Percentiles rank a stretch among this genome's conserved stretches.
Evolutionary conservation across 2,888 invertebrate species (phyloP).

Genomic region (Diplolepis rosae): DNA sequence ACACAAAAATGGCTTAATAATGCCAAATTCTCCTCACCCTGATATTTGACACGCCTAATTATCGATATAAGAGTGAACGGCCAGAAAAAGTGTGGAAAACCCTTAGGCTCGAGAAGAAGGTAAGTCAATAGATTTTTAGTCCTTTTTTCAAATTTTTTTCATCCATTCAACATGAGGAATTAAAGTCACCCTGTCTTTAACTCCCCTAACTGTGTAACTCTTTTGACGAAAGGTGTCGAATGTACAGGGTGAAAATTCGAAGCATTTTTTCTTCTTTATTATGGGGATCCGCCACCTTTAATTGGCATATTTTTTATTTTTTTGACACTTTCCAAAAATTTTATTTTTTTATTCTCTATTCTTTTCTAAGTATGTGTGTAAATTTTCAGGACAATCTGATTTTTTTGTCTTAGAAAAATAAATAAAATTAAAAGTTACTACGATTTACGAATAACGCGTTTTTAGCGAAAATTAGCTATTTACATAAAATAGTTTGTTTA

Average conservation of each 20-base stretch:
- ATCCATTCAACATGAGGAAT: background rate
- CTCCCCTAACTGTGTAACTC: no score
- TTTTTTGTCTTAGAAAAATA: no score
- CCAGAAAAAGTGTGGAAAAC: background rate
- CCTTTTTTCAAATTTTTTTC: background rate
- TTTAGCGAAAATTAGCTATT: no score
- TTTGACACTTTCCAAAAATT: no score
- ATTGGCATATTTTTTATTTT: no score
- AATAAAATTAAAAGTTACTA: no score
- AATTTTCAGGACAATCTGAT: no score
- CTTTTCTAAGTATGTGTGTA: no score
- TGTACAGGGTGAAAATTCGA: background rate
- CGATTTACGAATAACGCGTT: no score
- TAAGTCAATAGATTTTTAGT: background rate
- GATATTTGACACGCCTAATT: slow-evolving; percentile 12
- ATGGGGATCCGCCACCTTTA: no score
- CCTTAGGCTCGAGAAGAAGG: background rate
- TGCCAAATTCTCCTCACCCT: background rate
- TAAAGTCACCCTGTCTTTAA: background rate
- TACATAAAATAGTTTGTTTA: no score
- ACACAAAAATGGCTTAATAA: background rate
- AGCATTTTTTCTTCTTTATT: background rate
- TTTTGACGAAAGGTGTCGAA: background rate
- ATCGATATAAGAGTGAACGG: background rate
- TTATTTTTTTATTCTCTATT: no score